These are phyloP conservation scores for Abscondita cerata DNA, from an alignment of 2,888 invertebrate genomes.

Conservation along the genomic window DNA sequence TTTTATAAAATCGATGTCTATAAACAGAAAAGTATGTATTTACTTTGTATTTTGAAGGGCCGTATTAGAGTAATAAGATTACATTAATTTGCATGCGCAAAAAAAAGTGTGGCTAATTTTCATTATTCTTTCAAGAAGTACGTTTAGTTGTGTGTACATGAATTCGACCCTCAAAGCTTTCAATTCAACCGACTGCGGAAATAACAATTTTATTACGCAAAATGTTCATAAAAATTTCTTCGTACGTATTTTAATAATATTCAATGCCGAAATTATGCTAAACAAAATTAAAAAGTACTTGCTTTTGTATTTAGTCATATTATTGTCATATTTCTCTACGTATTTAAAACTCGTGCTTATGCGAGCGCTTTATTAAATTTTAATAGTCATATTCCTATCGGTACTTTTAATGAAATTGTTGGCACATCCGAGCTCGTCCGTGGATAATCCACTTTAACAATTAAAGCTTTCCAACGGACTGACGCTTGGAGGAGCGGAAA, in stretches of 20 bases:
- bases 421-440: slow-evolving; percentile 41
- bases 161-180: slow-evolving; percentile 21
- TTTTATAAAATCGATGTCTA: slow-evolving; percentile 1
- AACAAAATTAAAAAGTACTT: too few relatives aligned
- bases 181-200: slow-evolving; percentile 23
- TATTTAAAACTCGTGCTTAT: slow-evolving; percentile 27
- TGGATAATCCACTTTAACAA: slow-evolving; percentile 44
- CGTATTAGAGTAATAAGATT: slow-evolving; percentile 13
- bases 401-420: slow-evolving; percentile 43
- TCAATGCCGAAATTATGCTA: too few relatives aligned
- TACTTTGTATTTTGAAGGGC: too few relatives aligned
- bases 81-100: slow-evolving; percentile 7
- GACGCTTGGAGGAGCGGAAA: slow-evolving; percentile 40
- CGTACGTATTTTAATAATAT: too few relatives aligned
- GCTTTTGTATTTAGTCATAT: too few relatives aligned
- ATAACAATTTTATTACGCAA: slow-evolving; percentile 23
- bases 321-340: slow-evolving; percentile 18
- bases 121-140: slow-evolving; percentile 26
- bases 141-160: slow-evolving; percentile 29
- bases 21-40: not conserved
- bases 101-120: slow-evolving; percentile 23
- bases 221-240: not conserved
- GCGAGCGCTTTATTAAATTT: slow-evolving; percentile 40
- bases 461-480: slow-evolving; percentile 40
- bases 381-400: slow-evolving; percentile 44